Evolutionary conservation across 2,797 vertebrate genomes (phyloP), one percentile per base, ranked within the genome.

Genomic region (Falco columbarius): DNA sequence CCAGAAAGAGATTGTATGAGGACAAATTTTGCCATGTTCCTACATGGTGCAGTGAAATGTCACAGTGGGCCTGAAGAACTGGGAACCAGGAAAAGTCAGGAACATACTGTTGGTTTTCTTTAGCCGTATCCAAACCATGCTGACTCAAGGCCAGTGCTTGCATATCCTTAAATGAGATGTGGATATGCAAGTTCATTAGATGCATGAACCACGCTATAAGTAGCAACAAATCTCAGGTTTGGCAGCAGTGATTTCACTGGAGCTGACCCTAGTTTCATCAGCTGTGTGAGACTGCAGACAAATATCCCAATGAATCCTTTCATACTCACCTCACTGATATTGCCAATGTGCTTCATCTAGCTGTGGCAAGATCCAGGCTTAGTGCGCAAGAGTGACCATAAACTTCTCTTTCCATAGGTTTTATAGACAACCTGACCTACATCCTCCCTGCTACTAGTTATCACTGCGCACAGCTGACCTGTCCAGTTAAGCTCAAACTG

Each of bases 71-170:
- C 17, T 65, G 58, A 68, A 42, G 29, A 79, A 21, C 20, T 15
- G 18, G 42, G 16, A 42, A 44, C 13, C 26, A 58, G 32, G 8
- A 75, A 75, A 62, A 66, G 13, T 44, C 21, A 49, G 34, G 17
- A 81, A 72, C 0, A 0, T 47, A 62, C 18, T 0, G 1, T 29
- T 38, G 51, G 5, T 18, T 76, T 67, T 81, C 70, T 67, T 71
- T 38, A 73, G 17, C 30, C 12, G 3, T 46, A 44, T 49, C 14
- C 42, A 79, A 70, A 65, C 7, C 24, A 32, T 46, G 11, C 9
- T 55, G 20, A 68, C 23, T 40, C 32, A 30, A 29, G 27, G 24
- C 5, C 23, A 72, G 14, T 32, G 24, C 13, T 38, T 72, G 36
- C 22, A 11, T 58, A 38, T 27, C 23, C 6, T 42, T 81, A 63